Evolutionary conservation across 2,113 vertebrate species (phyloP).

Genomic region (Hydropotes inermis): DNA sequence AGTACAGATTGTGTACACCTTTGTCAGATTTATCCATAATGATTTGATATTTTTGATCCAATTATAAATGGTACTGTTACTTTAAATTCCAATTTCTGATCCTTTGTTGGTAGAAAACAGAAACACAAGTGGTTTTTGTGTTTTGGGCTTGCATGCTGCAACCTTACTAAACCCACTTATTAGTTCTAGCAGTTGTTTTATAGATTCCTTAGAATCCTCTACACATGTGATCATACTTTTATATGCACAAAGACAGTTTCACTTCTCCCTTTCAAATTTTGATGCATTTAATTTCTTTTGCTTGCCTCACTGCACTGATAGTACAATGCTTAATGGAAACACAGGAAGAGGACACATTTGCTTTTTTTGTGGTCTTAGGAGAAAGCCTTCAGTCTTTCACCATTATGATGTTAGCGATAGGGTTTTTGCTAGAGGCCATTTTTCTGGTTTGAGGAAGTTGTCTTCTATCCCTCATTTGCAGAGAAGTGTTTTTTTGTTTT

Average conservation of each 20-base stretch:
- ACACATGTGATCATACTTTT: background rate
- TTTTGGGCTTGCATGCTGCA: background rate
- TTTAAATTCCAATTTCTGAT: background rate
- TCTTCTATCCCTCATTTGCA: background rate
- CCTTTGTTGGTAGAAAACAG: background rate
- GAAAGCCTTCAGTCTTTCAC: background rate
- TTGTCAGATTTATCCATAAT: background rate
- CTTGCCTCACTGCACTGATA: background rate
- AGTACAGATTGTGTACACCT: background rate
- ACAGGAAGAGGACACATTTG: background rate
- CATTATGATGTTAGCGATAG: background rate
- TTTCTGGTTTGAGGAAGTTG: background rate
- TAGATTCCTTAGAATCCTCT: background rate
- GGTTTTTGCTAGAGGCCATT: background rate
- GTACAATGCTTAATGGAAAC: background rate
- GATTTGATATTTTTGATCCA: background rate
- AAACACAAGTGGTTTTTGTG: background rate
- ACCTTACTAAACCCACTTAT: background rate
- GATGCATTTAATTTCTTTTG: background rate
- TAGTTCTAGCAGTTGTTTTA: background rate
- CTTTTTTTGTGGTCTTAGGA: background rate
- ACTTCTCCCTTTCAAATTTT: background rate
- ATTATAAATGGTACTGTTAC: background rate
- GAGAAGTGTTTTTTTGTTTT: background rate
- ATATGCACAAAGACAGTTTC: background rate